phyloP scores from a whole-genome alignment of 2,113 vertebrate species.

The Octodon degus region DNA sequence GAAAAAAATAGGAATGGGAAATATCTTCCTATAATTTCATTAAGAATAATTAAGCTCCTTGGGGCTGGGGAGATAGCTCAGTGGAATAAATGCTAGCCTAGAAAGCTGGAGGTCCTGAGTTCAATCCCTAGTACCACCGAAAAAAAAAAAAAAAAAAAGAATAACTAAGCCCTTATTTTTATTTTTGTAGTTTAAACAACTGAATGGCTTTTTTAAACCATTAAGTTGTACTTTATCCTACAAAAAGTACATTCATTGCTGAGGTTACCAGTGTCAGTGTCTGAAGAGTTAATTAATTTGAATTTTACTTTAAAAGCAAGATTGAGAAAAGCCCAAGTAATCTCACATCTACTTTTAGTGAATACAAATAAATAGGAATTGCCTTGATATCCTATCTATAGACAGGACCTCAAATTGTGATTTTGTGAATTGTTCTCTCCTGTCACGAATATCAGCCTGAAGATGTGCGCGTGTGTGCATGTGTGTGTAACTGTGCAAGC shows the following conservation, averaged over 20 bases:
- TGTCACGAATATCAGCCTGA: not conserved
- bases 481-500: slow-evolving; percentile 35
- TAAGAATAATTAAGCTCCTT: not conserved
- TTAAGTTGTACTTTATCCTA: not conserved
- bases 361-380: slow-evolving; percentile 17
- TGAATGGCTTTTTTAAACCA: not conserved
- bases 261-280: not conserved
- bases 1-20: not conserved
- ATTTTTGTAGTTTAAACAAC: not conserved
- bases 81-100: too few species aligned
- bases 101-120: too few species aligned
- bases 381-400: not conserved
- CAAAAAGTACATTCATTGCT: not conserved
- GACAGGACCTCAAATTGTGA: slow-evolving; percentile 8
- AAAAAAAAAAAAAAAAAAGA: too few species aligned
- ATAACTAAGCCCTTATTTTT: slow-evolving; percentile 18
- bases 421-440: slow-evolving; percentile 10
- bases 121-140: too few species aligned
- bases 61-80: too few species aligned
- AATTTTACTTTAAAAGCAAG: slow-evolving; percentile 27
- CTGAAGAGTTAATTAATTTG: not conserved
- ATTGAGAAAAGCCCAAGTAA: not conserved
- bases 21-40: not conserved
- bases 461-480: not conserved
- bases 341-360: not conserved